Conservation (phyloP, 2,888 invertebrate species). For the Iselma pallidipennis region DNA sequence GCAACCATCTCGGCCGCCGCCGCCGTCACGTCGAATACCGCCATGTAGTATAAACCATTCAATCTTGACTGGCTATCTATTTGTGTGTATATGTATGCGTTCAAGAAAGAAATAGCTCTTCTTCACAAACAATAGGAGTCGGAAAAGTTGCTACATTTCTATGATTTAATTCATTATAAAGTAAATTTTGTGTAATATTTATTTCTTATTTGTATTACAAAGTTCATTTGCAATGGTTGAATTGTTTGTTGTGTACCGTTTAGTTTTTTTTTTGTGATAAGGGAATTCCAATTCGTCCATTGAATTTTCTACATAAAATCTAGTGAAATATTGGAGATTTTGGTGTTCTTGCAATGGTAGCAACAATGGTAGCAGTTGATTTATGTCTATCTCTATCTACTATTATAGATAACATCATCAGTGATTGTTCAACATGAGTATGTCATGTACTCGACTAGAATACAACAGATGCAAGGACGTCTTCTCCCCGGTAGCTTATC, state of each 20-base stretch:
- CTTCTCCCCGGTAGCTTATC: background rate
- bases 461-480: constrained; percentile 6
- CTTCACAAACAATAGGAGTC: background rate
- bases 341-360: background rate
- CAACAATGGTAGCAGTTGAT: background rate
- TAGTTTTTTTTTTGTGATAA: too few species aligned
- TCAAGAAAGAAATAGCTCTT: background rate
- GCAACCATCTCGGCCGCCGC: background rate
- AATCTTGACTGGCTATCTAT: background rate
- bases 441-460: constrained; percentile 2
- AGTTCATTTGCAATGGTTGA: too few species aligned
- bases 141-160: too few species aligned
- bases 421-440: constrained; percentile 6
- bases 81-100: background rate
- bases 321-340: background rate
- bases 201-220: background rate
- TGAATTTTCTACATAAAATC: background rate
- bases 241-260: too few species aligned
- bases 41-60: background rate
- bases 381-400: background rate
- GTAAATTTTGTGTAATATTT: too few species aligned
- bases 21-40: background rate
- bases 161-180: background rate
- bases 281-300: too few species aligned
- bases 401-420: background rate